A percentile compares a stretch with the other conserved stretches of the same genome.
phyloP scores from a whole-genome alignment of 2,888 invertebrate genomes.

The Callyntrura guangdongensis region DNA sequence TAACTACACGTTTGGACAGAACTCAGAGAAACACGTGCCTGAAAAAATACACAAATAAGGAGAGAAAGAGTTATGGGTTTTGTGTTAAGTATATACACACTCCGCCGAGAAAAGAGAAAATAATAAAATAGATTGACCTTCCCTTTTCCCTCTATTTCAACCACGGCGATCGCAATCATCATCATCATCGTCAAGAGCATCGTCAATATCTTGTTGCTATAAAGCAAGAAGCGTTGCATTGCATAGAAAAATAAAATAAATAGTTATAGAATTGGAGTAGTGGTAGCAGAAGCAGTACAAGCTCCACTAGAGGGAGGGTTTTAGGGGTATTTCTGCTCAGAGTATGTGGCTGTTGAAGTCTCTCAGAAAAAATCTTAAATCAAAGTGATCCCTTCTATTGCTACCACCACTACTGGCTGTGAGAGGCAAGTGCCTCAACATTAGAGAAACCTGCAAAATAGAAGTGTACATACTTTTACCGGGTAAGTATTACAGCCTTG shows the following conservation, averaged over 20 bases:
- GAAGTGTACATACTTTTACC: not conserved
- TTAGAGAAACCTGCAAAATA: not conserved
- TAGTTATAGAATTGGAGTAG: constrained; percentile 16
- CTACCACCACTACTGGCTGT: not conserved
- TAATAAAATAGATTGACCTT: constrained; percentile 72
- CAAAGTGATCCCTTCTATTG: constrained; percentile 19
- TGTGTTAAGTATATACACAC: constrained; percentile 4
- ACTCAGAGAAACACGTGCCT: constrained; percentile 42
- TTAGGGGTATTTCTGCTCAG: not conserved
- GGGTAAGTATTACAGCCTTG: not conserved
- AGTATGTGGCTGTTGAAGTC: not conserved
- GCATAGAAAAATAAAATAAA: constrained; percentile 47
- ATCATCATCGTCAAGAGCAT: constrained; percentile 1
- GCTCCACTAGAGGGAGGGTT: not conserved
- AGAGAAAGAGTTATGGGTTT: constrained; percentile 19
- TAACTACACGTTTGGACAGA: constrained; percentile 6
- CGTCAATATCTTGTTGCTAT: constrained; percentile 54
- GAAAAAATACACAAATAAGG: not conserved
- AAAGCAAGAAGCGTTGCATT: constrained; percentile 31
- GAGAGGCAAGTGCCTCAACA: not conserved
- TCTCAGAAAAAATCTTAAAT: constrained; percentile 40
- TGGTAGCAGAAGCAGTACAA: not conserved
- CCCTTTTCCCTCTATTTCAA: constrained; percentile 56
- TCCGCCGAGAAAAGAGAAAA: not conserved
- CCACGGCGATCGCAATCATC: constrained; percentile 49